Conservation (phyloP, 2,888 invertebrate species). For the Rotaria sp. region DNA sequence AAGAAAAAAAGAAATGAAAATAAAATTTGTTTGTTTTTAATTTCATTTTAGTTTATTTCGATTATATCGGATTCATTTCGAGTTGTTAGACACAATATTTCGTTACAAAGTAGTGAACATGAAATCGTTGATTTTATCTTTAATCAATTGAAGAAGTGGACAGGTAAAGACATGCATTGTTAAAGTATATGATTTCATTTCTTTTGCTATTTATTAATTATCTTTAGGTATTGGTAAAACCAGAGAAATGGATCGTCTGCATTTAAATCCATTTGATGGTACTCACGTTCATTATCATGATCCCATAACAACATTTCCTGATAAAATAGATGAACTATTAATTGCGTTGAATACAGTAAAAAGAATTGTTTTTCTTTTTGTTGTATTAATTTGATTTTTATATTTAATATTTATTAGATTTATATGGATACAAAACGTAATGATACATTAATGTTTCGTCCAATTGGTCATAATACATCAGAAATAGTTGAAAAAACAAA, state of each 20-base stretch:
- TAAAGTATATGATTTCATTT: neutral
- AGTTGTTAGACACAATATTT: neutral
- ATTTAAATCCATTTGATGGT: slow-evolving; percentile 23
- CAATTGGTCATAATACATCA: neutral
- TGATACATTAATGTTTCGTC: neutral
- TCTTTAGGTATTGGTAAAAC: neutral
- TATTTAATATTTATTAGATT: neutral
- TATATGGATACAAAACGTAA: neutral
- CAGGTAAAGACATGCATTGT: neutral
- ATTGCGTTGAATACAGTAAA: slow-evolving; percentile 5
- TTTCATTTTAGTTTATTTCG: neutral
- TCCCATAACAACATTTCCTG: neutral
- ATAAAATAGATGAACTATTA: slow-evolving; percentile 8
- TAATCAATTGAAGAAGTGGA: neutral
- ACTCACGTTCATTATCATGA: neutral
- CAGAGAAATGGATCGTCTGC: neutral
- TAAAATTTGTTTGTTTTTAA: no score
- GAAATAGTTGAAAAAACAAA: neutral
- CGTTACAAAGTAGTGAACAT: slow-evolving; percentile 17
- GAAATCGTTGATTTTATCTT: neutral
- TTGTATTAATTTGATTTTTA: neutral
- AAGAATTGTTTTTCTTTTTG: neutral
- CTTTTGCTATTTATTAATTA: neutral
- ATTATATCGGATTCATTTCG: neutral
- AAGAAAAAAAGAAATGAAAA: neutral